Evolutionary conservation across 2,797 vertebrate genomes (phyloP).

Genomic region (Platalea minor): DNA sequence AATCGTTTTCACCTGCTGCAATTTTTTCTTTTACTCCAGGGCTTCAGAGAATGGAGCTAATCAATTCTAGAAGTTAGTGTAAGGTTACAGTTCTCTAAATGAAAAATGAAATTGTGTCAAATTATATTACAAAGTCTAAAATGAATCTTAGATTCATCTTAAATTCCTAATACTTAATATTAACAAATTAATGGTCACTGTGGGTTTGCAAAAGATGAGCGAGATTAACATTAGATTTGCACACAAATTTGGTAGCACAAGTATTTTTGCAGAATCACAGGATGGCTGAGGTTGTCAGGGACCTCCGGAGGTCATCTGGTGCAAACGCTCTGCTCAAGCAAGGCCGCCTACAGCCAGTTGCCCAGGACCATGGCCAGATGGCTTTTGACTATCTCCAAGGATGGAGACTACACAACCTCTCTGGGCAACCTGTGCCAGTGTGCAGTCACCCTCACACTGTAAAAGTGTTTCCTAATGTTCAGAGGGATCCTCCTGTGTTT

Average conservation of each 20-base stretch:
- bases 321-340: not conserved
- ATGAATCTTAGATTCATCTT: not conserved
- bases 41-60: not conserved
- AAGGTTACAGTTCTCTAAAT: not conserved
- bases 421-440: not conserved
- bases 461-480: not conserved
- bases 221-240: not conserved
- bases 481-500: not conserved
- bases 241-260: not conserved
- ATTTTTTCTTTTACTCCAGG: not conserved
- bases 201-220: not conserved
- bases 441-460: not conserved
- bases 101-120: not conserved
- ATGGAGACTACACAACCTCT: accelerated
- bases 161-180: not conserved
- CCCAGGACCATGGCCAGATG: accelerated
- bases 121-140: not conserved
- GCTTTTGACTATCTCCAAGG: not conserved
- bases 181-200: not conserved
- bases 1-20: not conserved
- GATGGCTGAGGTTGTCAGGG: not conserved
- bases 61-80: not conserved
- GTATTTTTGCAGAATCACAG: not conserved
- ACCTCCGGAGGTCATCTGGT: not conserved
- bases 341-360: not conserved